Conservation (phyloP, 2,113 vertebrate genomes). For the Spea multiplicata region DNA sequence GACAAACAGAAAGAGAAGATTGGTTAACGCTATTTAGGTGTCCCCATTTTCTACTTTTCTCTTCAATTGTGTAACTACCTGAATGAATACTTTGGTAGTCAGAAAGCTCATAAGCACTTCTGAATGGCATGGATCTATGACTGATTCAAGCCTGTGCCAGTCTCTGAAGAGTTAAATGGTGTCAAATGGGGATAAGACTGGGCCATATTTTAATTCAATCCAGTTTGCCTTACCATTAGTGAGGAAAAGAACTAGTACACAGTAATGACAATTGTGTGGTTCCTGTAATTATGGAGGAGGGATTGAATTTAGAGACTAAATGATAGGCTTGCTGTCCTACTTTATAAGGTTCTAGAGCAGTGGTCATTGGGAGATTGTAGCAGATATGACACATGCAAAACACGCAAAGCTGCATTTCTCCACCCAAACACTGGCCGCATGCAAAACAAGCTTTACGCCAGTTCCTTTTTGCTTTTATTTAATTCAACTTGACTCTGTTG, state of each 20-base stretch:
- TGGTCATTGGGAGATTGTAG: background rate
- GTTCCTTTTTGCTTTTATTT: background rate
- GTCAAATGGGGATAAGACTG: constrained; percentile 20
- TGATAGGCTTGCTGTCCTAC: no score
- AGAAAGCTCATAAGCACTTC: background rate
- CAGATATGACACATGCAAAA: constrained; percentile 1
- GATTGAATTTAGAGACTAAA: background rate
- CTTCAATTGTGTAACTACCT: background rate
- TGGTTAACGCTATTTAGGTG: background rate
- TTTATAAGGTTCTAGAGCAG: background rate
- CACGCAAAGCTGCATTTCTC: constrained; percentile 16
- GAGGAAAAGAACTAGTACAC: background rate
- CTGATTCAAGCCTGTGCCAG: constrained; percentile 31
- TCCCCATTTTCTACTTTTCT: background rate
- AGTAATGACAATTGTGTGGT: background rate
- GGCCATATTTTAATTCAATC: constrained; percentile 36
- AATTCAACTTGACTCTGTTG: background rate
- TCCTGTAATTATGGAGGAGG: background rate
- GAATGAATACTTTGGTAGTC: background rate
- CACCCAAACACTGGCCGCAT: constrained; percentile 11
- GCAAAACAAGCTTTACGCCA: constrained; percentile 12
- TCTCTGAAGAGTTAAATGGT: constrained; percentile 48
- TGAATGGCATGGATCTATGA: background rate
- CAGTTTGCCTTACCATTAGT: constrained; percentile 1
- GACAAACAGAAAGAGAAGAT: background rate